phyloP scores from a whole-genome alignment of 2,888 invertebrate genomes.

The Dichetophora obliterata region DNA sequence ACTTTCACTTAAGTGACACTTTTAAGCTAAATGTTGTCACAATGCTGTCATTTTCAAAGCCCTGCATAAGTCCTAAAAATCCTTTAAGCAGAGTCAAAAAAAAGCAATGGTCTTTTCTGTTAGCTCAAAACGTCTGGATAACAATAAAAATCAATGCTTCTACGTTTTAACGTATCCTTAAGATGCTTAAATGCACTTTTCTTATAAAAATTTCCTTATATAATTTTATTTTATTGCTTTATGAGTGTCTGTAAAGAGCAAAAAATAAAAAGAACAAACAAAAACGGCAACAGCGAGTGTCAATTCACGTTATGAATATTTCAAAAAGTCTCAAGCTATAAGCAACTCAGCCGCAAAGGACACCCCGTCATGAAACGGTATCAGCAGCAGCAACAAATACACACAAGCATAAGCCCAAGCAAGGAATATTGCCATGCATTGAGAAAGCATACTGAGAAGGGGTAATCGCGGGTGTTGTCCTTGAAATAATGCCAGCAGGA shows the following conservation, averaged over 20 bases:
- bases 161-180: background rate
- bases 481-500: background rate
- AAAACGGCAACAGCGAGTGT: conserved; percentile 27
- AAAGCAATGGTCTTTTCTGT: too few relatives aligned
- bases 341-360: background rate
- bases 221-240: conserved; percentile 70
- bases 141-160: background rate
- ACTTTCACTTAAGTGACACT: too few relatives aligned
- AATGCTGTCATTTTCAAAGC: too few relatives aligned
- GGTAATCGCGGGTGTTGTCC: background rate
- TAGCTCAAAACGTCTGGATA: background rate
- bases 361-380: background rate
- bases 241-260: conserved; percentile 52
- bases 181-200: conserved; percentile 41
- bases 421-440: background rate
- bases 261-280: conserved; percentile 32
- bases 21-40: too few relatives aligned
- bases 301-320: conserved; percentile 49
- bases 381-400: background rate
- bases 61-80: too few relatives aligned
- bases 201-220: conserved; percentile 69
- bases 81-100: too few relatives aligned
- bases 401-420: background rate
- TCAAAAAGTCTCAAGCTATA: conserved; percentile 36
- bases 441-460: background rate